phyloP scores from a whole-genome alignment of 1,140 invertebrate species.

The Sarcophaga peregrina region DNA sequence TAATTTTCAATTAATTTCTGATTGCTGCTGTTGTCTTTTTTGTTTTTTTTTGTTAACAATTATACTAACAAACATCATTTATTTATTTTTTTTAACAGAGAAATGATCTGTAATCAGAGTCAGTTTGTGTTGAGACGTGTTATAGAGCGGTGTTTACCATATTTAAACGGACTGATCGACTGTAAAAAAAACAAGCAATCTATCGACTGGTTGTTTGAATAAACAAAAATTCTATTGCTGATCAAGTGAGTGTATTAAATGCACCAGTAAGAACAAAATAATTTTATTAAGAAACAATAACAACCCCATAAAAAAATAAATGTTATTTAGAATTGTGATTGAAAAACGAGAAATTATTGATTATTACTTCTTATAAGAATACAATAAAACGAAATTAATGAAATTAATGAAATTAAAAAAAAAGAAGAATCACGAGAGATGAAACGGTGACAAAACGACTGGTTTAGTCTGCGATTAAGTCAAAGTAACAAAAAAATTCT shows the following conservation, averaged over 20 bases:
- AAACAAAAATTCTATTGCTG: background rate
- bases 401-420: too few relatives aligned
- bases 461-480: background rate
- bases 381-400: too few relatives aligned
- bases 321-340: background rate
- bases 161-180: background rate
- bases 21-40: too few relatives aligned
- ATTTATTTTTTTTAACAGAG: too few relatives aligned
- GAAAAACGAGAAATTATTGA: background rate
- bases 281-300: background rate
- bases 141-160: background rate
- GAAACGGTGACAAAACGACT: background rate
- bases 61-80: too few relatives aligned
- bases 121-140: slow-evolving; percentile 34
- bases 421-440: too few relatives aligned
- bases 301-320: background rate
- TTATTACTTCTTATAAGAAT: background rate
- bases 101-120: background rate
- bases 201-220: background rate
- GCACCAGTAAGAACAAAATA: background rate
- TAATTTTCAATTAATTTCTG: too few relatives aligned
- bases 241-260: background rate
- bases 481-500: background rate
- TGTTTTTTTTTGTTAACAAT: too few relatives aligned
- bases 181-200: background rate